Conservation (phyloP, 2,113 vertebrate genomes). For the Leuciscus idus region DNA sequence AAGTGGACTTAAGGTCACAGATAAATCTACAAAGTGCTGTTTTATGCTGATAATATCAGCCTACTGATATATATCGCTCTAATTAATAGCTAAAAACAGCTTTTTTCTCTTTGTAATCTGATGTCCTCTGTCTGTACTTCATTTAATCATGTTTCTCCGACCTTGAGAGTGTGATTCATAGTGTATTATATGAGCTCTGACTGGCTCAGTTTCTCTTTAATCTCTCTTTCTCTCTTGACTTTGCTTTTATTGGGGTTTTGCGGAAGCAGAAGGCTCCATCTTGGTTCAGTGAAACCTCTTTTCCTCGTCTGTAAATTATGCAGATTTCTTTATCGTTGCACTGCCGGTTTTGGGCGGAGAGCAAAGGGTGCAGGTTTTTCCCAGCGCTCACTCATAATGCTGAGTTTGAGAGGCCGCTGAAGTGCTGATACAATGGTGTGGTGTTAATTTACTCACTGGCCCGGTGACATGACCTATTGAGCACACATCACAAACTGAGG, state of each 20-base stretch:
- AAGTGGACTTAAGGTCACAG: neutral
- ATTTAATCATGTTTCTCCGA: slow-evolving; percentile 18
- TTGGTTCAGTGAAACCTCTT: slow-evolving; percentile 43
- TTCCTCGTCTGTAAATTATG: slow-evolving; percentile 49
- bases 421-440: slow-evolving; percentile 56
- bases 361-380: slow-evolving; percentile 50
- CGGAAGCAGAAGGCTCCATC: slow-evolving; percentile 29
- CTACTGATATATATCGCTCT: slow-evolving; percentile 22
- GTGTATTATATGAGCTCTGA: slow-evolving; percentile 23
- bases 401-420: slow-evolving; percentile 52
- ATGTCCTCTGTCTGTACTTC: slow-evolving; percentile 48
- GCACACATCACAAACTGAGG: slow-evolving; percentile 18
- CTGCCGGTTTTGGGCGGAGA: slow-evolving; percentile 48
- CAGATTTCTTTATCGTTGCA: slow-evolving; percentile 56
- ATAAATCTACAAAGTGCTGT: slow-evolving; percentile 19
- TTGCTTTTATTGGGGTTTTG: slow-evolving; percentile 26
- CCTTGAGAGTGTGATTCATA: slow-evolving; percentile 34
- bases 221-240: slow-evolving; percentile 33
- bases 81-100: slow-evolving; percentile 27
- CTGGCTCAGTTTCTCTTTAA: slow-evolving; percentile 19
- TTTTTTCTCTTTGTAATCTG: slow-evolving; percentile 13
- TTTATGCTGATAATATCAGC: slow-evolving; percentile 25
- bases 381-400: slow-evolving; percentile 48
- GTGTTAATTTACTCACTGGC: slow-evolving; percentile 57
- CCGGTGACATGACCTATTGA: slow-evolving; percentile 41